Conservation (phyloP, 1,140 invertebrate species). For the Drosophila ercepeae region DNA sequence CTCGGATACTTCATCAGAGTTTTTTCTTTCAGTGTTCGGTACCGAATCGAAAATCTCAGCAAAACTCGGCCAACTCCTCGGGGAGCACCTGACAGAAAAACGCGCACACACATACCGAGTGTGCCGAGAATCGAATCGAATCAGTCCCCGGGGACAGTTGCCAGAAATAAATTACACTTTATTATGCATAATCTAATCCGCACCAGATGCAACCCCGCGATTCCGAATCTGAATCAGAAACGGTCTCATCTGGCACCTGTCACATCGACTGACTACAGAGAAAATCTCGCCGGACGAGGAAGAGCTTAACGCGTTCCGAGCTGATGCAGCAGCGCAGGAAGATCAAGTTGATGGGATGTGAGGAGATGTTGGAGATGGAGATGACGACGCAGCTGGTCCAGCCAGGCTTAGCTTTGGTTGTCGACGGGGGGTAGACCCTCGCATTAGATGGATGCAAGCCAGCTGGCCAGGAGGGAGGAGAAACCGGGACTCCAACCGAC, state of each 20-base stretch:
- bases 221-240: background rate
- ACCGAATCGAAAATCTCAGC: conserved; percentile 46
- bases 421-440: conserved; percentile 19
- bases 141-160: conserved; percentile 47
- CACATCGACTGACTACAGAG: conserved; percentile 26
- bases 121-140: background rate
- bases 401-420: background rate
- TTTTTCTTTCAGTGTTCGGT: background rate
- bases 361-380: conserved; percentile 13
- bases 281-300: conserved; percentile 1
- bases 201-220: conserved; percentile 62
- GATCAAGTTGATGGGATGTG: conserved; percentile 4
- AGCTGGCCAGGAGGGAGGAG: background rate
- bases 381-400: conserved; percentile 18
- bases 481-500: no score
- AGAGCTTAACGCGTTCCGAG: conserved; percentile 32
- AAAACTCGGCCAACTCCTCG: conserved; percentile 16
- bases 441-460: conserved; percentile 11
- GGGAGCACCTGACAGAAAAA: conserved; percentile 47
- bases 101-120: background rate
- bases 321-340: background rate
- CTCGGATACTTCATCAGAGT: no score
- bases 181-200: conserved; percentile 82
- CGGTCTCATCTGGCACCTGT: conserved; percentile 42
- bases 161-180: conserved; percentile 81